Conservation (phyloP, 2,888 invertebrate genomes). For the Oscheius sp. region DNA sequence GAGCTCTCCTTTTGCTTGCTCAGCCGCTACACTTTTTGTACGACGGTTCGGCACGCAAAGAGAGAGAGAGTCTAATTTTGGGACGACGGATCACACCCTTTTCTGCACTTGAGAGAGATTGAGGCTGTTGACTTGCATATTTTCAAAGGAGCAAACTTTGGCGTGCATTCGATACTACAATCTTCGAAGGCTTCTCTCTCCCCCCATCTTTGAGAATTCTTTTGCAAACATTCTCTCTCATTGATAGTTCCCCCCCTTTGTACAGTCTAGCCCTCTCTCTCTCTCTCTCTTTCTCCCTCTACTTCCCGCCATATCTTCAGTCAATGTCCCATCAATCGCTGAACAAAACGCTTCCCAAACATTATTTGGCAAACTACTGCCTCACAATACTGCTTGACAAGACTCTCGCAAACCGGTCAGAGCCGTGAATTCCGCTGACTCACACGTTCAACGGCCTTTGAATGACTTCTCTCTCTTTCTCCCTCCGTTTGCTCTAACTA, state of each 20-base stretch:
- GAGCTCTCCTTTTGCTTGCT: slow-evolving; percentile 1
- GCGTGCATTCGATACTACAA: not conserved
- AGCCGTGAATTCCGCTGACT: slow-evolving; percentile 2
- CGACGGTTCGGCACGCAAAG: not conserved
- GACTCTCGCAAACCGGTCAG: slow-evolving; percentile 1
- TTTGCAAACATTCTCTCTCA: not conserved
- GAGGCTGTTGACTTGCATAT: too few relatives aligned
- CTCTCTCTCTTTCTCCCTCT: not conserved
- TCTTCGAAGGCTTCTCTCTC: not conserved
- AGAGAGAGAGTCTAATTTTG: not conserved
- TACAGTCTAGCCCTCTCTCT: not conserved
- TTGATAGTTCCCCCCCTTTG: not conserved
- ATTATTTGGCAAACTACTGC: slow-evolving; percentile 4
- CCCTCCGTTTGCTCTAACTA: not conserved
- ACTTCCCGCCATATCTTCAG: not conserved
- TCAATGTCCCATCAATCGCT: not conserved
- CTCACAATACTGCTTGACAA: too few relatives aligned
- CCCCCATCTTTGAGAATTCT: not conserved
- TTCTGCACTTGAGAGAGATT: not conserved
- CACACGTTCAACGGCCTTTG: not conserved
- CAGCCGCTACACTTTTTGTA: slow-evolving; percentile 13
- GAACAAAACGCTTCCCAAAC: not conserved
- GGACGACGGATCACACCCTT: not conserved
- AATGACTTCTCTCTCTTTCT: not conserved
- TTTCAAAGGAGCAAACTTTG: not conserved